These are phyloP conservation scores for Idaea dimidiata DNA, from an alignment of 2,888 invertebrate species.

Conservation along the genomic window DNA sequence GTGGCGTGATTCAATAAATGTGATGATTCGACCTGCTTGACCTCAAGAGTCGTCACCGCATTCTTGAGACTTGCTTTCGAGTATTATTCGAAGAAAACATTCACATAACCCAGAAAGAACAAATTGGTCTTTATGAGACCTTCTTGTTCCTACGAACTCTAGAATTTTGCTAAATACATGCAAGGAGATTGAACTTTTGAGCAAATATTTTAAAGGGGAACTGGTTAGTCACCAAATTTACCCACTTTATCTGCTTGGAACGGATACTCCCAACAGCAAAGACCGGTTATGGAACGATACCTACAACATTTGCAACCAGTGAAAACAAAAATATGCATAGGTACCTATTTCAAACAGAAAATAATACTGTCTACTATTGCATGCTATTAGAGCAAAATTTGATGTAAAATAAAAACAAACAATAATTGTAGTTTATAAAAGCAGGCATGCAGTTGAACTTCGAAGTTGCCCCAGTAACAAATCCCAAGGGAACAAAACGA, in stretches of 20 bases:
- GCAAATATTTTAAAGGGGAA: conserved; percentile 29
- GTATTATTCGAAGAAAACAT: neutral
- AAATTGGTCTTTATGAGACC: conserved; percentile 8
- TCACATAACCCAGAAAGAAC: conserved; percentile 32
- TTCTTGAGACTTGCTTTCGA: conserved; percentile 48
- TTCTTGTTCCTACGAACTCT: neutral
- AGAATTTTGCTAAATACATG: conserved; percentile 8
- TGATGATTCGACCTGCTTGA: conserved; percentile 35
- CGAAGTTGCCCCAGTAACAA: conserved; percentile 35
- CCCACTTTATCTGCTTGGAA: conserved; percentile 31
- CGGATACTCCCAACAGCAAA: conserved; percentile 33
- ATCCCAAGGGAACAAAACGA: conserved; percentile 50
- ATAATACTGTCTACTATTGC: conserved; percentile 11
- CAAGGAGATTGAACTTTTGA: neutral
- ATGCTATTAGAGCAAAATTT: conserved; percentile 21
- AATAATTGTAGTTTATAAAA: conserved; percentile 28
- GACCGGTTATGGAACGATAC: conserved; percentile 23
- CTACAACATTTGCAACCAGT: conserved; percentile 28
- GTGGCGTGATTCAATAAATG: conserved; percentile 33
- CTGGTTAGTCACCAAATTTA: conserved; percentile 22
- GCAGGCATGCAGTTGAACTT: conserved; percentile 8
- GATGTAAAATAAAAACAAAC: conserved; percentile 22
- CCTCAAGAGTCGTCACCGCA: conserved; percentile 41
- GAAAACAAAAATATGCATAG: conserved; percentile 22
- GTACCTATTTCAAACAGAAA: conserved; percentile 13